Conservation (phyloP, 2,888 invertebrate species). For the Hymenopus coronatus region DNA sequence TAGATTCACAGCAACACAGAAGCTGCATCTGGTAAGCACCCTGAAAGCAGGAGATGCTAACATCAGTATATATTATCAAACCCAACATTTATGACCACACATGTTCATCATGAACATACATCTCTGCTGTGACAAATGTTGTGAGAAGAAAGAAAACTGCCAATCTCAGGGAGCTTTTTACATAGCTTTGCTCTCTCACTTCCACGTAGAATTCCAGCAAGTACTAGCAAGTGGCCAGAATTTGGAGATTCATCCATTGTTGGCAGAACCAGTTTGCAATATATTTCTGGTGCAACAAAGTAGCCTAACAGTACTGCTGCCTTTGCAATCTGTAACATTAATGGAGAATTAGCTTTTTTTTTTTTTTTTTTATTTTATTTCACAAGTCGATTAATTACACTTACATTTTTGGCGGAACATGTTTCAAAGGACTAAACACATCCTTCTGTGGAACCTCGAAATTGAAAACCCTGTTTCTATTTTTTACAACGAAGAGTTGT, state of each 20-base stretch:
- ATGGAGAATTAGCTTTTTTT: no score
- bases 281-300: constrained; percentile 67
- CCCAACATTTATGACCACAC: background rate
- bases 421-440: no score
- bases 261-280: constrained; percentile 65
- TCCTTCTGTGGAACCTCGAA: no score
- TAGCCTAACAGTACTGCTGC: constrained; percentile 72
- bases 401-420: no score
- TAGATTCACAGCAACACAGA: constrained; percentile 54
- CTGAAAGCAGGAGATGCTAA: constrained; percentile 43
- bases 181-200: constrained; percentile 51
- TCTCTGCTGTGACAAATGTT: constrained; percentile 61
- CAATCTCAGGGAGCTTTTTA: constrained; percentile 55
- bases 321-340: constrained; percentile 55
- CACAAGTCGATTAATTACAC: no score
- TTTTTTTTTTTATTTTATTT: no score
- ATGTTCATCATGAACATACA: constrained; percentile 41
- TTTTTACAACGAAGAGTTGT: no score
- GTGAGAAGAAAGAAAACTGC: constrained; percentile 52
- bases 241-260: constrained; percentile 56
- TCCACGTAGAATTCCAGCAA: constrained; percentile 61
- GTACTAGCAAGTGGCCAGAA: constrained; percentile 56
- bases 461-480: no score
- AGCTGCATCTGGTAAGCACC: constrained; percentile 58
- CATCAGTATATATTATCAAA: background rate